phyloP scores from a whole-genome alignment of 1,140 invertebrate species.

The Ganaspis sp. region DNA sequence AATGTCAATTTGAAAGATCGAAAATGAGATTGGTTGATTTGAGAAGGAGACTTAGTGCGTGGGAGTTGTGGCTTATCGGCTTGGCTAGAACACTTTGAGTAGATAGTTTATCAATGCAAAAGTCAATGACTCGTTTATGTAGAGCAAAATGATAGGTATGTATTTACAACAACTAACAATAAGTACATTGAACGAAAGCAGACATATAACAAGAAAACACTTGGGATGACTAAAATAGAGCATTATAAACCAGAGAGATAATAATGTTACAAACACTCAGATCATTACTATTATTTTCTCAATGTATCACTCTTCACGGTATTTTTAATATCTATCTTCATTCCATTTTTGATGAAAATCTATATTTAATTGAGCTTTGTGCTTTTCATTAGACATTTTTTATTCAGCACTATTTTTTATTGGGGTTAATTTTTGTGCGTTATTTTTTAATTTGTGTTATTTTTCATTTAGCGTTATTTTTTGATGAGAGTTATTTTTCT shows the following conservation, averaged over 20 bases:
- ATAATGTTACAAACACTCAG: background rate
- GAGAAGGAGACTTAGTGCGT: background rate
- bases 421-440: too few relatives aligned
- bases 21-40: slow-evolving; percentile 23
- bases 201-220: slow-evolving; percentile 15
- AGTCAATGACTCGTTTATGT: slow-evolving; percentile 31
- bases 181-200: slow-evolving; percentile 29
- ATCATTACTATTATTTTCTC: background rate
- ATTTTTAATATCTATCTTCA: background rate
- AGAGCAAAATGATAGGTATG: slow-evolving; percentile 27
- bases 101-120: slow-evolving; percentile 31
- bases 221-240: slow-evolving; percentile 19
- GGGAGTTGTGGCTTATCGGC: slow-evolving; percentile 15
- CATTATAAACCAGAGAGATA: slow-evolving; percentile 4
- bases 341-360: background rate
- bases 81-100: slow-evolving; percentile 26
- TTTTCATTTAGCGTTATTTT: too few relatives aligned
- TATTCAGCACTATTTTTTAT: too few relatives aligned
- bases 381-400: too few relatives aligned
- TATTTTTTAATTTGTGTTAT: too few relatives aligned
- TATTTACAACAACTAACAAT: slow-evolving; percentile 28
- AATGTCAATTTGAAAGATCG: slow-evolving; percentile 8
- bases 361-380: too few relatives aligned
- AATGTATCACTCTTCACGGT: background rate
- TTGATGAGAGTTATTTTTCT: too few relatives aligned